Evolutionary conservation across 2,888 invertebrate genomes (phyloP).

Genomic region (Taphrorychus bicolor): DNA sequence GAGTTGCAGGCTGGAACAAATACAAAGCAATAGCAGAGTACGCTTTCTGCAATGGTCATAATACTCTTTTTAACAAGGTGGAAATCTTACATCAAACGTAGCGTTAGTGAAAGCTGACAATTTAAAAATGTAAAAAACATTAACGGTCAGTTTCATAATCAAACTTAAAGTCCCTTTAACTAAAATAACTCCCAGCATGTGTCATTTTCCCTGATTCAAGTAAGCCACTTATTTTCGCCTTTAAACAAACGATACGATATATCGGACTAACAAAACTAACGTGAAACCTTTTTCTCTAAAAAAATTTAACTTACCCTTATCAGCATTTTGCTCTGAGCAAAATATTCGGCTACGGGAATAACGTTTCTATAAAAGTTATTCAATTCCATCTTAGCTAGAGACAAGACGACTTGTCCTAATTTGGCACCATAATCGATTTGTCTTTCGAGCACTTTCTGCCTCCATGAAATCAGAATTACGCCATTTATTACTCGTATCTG

Average conservation of each 20-base stretch:
- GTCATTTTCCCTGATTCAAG: no score
- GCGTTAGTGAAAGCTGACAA: no score
- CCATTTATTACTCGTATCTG: slow-evolving; percentile 90
- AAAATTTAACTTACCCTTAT: slow-evolving; percentile 69
- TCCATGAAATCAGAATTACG: slow-evolving; percentile 86
- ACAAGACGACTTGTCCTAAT: slow-evolving; percentile 83
- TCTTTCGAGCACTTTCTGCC: slow-evolving; percentile 82
- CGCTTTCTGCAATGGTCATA: no score
- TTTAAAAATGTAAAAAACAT: no score
- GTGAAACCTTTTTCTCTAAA: not conserved
- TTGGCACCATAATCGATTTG: slow-evolving; percentile 92
- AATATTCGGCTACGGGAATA: slow-evolving; percentile 90
- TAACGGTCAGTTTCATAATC: no score
- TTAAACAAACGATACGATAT: not conserved
- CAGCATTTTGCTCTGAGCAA: slow-evolving; percentile 84
- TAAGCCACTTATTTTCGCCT: not conserved
- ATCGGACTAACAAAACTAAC: not conserved
- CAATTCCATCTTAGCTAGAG: slow-evolving; percentile 86
- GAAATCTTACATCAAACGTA: no score
- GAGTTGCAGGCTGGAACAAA: no score
- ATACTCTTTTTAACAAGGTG: no score
- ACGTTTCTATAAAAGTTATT: slow-evolving; percentile 89
- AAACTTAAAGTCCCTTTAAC: no score
- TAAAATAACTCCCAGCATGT: no score
- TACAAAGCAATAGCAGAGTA: no score